These are phyloP conservation scores for Leptothorax acervorum DNA, from an alignment of 2,888 invertebrate species.

Conservation along the genomic window DNA sequence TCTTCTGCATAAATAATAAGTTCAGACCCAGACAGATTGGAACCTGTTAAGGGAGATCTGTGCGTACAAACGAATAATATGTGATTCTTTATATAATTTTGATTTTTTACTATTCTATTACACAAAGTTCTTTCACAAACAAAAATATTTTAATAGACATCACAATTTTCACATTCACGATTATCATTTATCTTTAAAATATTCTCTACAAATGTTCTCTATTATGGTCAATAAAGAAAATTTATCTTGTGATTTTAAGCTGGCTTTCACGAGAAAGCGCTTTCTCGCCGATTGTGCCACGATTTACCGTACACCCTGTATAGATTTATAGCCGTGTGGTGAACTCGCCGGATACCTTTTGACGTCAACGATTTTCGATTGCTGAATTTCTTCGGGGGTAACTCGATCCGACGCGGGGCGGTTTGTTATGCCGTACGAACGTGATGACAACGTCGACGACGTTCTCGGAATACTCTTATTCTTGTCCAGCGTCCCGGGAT, in stretches of 20 bases:
- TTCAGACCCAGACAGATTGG: not conserved
- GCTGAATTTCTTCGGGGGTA: not conserved
- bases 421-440: slow-evolving; percentile 26
- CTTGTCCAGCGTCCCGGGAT: slow-evolving; percentile 58
- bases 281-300: slow-evolving; percentile 24
- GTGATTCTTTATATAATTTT: not conserved
- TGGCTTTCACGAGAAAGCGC: slow-evolving; percentile 11
- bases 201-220: not conserved
- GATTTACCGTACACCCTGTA: slow-evolving; percentile 14
- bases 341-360: slow-evolving; percentile 2
- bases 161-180: not conserved
- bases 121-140: not conserved
- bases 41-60: not conserved
- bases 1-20: slow-evolving; percentile 24
- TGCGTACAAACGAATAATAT: not conserved
- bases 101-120: not conserved
- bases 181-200: slow-evolving; percentile 20
- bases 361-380: slow-evolving; percentile 27
- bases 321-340: slow-evolving; percentile 21
- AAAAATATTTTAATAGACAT: not conserved
- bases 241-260: slow-evolving; percentile 15
- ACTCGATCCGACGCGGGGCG: slow-evolving; percentile 3
- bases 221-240: slow-evolving; percentile 13
- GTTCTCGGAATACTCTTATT: slow-evolving; percentile 47
- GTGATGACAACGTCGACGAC: slow-evolving; percentile 8